Percentiles rank a stretch among this genome's conserved stretches.
These are phyloP conservation scores for Hoplostethus atlanticus DNA, from an alignment of 2,797 vertebrate species.

Conservation along the genomic window DNA sequence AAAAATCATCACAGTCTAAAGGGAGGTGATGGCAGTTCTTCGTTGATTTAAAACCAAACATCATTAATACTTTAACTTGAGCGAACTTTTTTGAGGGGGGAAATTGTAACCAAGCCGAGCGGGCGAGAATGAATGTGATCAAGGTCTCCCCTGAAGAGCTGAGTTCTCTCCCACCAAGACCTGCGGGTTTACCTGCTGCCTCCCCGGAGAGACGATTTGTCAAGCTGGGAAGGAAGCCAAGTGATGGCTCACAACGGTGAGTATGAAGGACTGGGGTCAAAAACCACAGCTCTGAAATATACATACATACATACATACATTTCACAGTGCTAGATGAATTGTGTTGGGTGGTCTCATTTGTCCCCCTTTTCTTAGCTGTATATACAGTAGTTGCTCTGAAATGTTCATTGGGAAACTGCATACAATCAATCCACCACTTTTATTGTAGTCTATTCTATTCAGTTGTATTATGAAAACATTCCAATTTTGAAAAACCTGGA, in stretches of 20 bases:
- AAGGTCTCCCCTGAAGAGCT: slow-evolving; percentile 65
- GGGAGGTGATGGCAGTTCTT: slow-evolving; percentile 12
- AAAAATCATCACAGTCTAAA: not conserved
- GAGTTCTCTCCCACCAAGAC: slow-evolving; percentile 66
- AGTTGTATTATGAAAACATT: not conserved
- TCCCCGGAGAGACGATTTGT: slow-evolving; percentile 77
- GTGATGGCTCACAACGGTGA: slow-evolving; percentile 84
- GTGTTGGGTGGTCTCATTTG: not conserved
- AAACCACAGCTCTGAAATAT: not conserved
- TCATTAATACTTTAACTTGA: not conserved
- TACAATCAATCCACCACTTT: too few species aligned
- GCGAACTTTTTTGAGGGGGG: too few species aligned
- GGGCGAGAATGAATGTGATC: slow-evolving; percentile 56
- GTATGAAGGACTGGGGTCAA: slow-evolving; percentile 45
- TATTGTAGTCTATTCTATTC: too few species aligned
- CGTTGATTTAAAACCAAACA: not conserved
- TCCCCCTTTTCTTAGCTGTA: not conserved
- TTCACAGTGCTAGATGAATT: not conserved
- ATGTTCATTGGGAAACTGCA: too few species aligned
- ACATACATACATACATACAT: not conserved
- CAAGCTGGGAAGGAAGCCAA: slow-evolving; percentile 79
- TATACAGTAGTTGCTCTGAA: too few species aligned
- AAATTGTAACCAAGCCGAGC: not conserved
- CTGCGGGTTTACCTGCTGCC: slow-evolving; percentile 61
- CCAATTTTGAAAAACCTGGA: not conserved